These are phyloP conservation scores for Tyrannus savana DNA, from an alignment of 2,113 vertebrate genomes.

Conservation along the genomic window DNA sequence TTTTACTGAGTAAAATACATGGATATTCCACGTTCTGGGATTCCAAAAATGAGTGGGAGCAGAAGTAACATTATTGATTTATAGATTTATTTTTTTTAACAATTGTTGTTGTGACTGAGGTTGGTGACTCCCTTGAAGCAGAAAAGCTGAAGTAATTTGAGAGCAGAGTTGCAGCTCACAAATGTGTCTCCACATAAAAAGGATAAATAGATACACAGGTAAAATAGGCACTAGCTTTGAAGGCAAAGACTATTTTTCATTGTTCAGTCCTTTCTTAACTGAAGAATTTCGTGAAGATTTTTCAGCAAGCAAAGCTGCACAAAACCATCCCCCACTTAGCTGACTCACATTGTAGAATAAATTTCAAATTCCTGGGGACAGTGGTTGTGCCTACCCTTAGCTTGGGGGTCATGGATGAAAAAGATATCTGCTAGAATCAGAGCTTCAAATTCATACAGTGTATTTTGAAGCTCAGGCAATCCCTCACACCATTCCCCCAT, in stretches of 20 bases:
- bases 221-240: neutral
- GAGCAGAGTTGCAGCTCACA: neutral
- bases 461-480: neutral
- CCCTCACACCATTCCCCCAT: neutral
- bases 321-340: rapidly evolving
- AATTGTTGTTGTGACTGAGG: neutral
- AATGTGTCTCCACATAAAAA: neutral
- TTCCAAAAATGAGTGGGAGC: neutral
- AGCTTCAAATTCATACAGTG: neutral
- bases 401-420: neutral
- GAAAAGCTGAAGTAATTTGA: neutral
- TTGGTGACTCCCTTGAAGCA: neutral
- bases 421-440: neutral
- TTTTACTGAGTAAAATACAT: neutral
- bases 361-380: neutral
- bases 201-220: neutral
- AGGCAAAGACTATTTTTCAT: neutral
- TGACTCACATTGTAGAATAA: neutral
- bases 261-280: neutral
- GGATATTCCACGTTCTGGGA: neutral
- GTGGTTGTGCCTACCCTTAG: neutral
- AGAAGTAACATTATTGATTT: neutral
- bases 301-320: neutral
- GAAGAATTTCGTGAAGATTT: neutral
- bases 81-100: neutral